Percentiles rank a stretch among this genome's conserved stretches.
These are phyloP conservation scores for Orgyia antiqua DNA, from an alignment of 2,888 invertebrate species.

Conservation along the genomic window DNA sequence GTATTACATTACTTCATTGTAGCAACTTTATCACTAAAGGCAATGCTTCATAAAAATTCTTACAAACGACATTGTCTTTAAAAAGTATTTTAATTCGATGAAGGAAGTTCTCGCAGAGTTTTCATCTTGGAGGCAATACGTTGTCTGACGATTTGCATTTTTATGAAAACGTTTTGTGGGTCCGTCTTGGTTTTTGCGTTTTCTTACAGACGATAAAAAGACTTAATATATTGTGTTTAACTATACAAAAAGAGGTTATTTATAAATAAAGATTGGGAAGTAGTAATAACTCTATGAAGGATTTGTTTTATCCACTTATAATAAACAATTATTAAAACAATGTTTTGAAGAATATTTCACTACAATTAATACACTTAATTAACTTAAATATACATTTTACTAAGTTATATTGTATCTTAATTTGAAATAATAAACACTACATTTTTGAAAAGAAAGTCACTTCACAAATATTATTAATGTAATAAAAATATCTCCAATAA, in stretches of 20 bases:
- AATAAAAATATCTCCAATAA: too few relatives aligned
- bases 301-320: too few relatives aligned
- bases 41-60: constrained; percentile 36
- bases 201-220: constrained; percentile 15
- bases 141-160: constrained; percentile 68
- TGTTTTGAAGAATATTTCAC: too few relatives aligned
- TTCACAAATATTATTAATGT: too few relatives aligned
- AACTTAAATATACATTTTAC: too few relatives aligned
- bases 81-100: constrained; percentile 67
- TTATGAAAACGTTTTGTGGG: constrained; percentile 69
- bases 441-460: too few relatives aligned
- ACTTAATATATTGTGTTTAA: constrained; percentile 5
- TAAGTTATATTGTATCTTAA: too few relatives aligned
- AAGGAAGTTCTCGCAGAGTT: constrained; percentile 48
- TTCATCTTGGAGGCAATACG: constrained; percentile 53
- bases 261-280: neutral
- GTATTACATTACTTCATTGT: constrained; percentile 16
- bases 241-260: neutral
- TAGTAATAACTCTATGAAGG: too few relatives aligned
- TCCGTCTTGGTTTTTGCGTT: constrained; percentile 27
- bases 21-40: constrained; percentile 14
- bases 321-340: too few relatives aligned
- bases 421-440: too few relatives aligned
- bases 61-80: constrained; percentile 51
- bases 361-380: too few relatives aligned